Evolutionary conservation across 1,140 invertebrate species (phyloP), one percentile per base, ranked within the genome.

Genomic region (Theocolax elegans): DNA sequence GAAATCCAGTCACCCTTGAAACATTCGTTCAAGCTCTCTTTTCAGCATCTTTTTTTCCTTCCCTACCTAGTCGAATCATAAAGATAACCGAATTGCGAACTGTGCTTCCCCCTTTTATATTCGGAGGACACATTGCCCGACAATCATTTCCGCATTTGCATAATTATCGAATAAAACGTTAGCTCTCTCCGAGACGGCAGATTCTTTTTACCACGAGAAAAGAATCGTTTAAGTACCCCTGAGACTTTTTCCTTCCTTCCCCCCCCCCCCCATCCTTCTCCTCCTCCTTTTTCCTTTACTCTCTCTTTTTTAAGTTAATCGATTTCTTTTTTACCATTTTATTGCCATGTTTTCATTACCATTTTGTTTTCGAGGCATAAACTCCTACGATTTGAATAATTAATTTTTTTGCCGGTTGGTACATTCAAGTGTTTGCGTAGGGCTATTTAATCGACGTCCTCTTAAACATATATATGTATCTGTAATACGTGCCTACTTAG

Each of bases 161-260:
- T 86, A 85, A 85, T 85, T 86, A 85, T 84, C 82, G 76, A 85
- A 84, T 85, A 83, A 84, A 85, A 82, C 72, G 71, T 44, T 51
- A 38, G 48, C 23, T 38, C 29, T 40, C 31, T 6, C 10, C 10
- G 31, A 10, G 31, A 35, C 4, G 31, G 31, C 10, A 35, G 4
- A 6, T 4, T 6, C 4, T 35, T 2, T 19, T 63, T 25, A 17
- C 7, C 40, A 46, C 35, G 31, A 35, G 17, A 60, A 51, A 66
- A 65, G 62, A 44, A 65, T 51, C 63, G 42, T 51, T 71, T 59
- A 66, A 71, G 62, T 65, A 35, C 53, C 69, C 62, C 15, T 31
- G 54, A 66, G 62, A 66, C 60, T 35, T 59, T 59, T 59, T 49
- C 49, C 10, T 35, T 35, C 4, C 10, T 35, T 35, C 10, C 10